Evolutionary conservation across 92 coral and sea anemone species (phyloP).

Genomic region (Palythoa caribaeorum): DNA sequence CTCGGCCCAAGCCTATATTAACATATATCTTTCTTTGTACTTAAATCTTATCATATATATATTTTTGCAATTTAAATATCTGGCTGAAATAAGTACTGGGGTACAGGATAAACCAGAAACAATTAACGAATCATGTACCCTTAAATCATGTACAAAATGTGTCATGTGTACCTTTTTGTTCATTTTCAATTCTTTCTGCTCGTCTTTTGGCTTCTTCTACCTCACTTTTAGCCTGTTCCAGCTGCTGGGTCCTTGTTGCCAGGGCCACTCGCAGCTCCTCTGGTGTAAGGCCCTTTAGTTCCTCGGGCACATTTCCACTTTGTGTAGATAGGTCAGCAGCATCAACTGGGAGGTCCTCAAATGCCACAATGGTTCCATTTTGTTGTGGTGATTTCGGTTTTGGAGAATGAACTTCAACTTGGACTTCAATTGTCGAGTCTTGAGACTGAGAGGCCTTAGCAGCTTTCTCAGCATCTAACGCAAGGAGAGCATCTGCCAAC

Average conservation of each 20-base stretch:
- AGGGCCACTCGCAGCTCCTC: slow-evolving; percentile 39
- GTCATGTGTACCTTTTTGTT: slow-evolving; percentile 2
- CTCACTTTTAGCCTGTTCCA: slow-evolving; percentile 37
- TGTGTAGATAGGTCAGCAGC: slow-evolving; percentile 6
- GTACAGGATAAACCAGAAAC: no score
- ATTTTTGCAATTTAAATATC: no score
- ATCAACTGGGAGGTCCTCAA: slow-evolving; percentile 41
- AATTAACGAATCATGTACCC: no score
- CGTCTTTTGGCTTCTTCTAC: slow-evolving; percentile 18
- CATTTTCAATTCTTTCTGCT: slow-evolving; percentile 32
- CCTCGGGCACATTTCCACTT: slow-evolving; percentile 27
- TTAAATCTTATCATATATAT: no score
- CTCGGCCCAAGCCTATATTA: no score
- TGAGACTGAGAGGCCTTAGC: slow-evolving; percentile 45
- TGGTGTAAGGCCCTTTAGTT: slow-evolving; percentile 38
- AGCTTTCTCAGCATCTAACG: slow-evolving; percentile 70
- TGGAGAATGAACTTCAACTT: slow-evolving; percentile 75
- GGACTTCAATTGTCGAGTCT: slow-evolving; percentile 45
- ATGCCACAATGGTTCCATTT: slow-evolving; percentile 35
- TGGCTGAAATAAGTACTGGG: no score
- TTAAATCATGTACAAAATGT: not conserved
- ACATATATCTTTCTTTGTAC: no score
- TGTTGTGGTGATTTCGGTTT: not conserved
- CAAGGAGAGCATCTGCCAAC: slow-evolving; percentile 88
- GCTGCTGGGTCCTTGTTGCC: slow-evolving; percentile 26